Conservation (phyloP, 2,888 invertebrate genomes). For the Alloplasta piceator region DNA sequence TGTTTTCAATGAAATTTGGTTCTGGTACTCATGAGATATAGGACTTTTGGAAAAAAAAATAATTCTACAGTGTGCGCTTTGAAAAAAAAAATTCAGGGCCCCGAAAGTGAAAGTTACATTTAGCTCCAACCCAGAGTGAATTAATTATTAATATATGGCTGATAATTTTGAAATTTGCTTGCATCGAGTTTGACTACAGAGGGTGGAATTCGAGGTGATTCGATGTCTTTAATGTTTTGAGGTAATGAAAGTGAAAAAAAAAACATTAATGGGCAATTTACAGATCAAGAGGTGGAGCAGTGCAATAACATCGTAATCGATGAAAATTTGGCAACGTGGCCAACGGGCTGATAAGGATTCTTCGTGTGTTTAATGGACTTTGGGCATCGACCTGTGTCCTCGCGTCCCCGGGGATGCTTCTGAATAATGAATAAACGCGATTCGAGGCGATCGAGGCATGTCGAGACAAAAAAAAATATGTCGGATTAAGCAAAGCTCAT, state of each 20-base stretch:
- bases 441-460: background rate
- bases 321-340: conserved; percentile 61
- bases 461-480: background rate
- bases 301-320: conserved; percentile 62
- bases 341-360: conserved; percentile 51
- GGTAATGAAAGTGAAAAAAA: background rate
- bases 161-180: too few relatives aligned
- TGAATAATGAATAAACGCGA: conserved; percentile 53
- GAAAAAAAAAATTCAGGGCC: too few relatives aligned
- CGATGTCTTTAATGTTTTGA: too few relatives aligned
- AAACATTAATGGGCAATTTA: conserved; percentile 10
- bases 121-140: too few relatives aligned
- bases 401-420: conserved; percentile 14
- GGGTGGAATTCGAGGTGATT: too few relatives aligned
- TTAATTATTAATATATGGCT: too few relatives aligned
- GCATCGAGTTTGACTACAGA: too few relatives aligned
- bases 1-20: too few relatives aligned
- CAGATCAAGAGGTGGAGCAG: conserved; percentile 24
- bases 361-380: conserved; percentile 59
- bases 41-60: too few relatives aligned
- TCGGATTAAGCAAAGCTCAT: background rate
- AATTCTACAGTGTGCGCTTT: too few relatives aligned
- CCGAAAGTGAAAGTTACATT: too few relatives aligned
- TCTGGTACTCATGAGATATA: too few relatives aligned
- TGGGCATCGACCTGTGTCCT: conserved; percentile 33